Conservation (phyloP, 2,797 vertebrate genomes). For the Poeciliopsis paucimaculata region DNA sequence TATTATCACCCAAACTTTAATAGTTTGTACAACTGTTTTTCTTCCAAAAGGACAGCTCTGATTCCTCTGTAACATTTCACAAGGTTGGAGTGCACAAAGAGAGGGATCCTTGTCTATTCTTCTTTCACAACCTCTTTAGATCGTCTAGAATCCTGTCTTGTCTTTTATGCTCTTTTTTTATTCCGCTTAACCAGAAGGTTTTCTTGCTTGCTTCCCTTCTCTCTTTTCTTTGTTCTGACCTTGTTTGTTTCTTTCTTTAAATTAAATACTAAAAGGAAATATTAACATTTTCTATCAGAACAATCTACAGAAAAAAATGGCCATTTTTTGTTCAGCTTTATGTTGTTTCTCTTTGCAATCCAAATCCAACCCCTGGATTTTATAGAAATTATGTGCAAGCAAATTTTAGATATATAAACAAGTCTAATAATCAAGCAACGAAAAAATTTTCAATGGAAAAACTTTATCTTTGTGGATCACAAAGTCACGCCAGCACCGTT, state of each 20-base stretch:
- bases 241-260: background rate
- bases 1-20: background rate
- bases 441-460: background rate
- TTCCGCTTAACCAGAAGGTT: background rate
- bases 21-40: background rate
- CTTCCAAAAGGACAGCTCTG: background rate
- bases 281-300: background rate
- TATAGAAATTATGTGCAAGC: background rate
- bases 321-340: background rate
- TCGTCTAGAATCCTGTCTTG: background rate
- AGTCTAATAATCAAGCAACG: background rate
- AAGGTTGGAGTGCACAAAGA: background rate
- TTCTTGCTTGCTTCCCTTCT: background rate
- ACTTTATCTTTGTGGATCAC: background rate
- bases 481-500: background rate
- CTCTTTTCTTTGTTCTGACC: background rate
- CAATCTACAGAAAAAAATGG: background rate
- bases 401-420: background rate
- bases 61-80: background rate
- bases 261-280: background rate
- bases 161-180: background rate
- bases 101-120: background rate
- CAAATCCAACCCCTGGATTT: background rate
- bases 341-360: background rate
- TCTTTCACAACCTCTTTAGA: background rate